A percentile compares a stretch with the other conserved stretches of the same genome.
Conservation (phyloP, 1,140 invertebrate genomes). For the Caenorhabditis remanei region DNA sequence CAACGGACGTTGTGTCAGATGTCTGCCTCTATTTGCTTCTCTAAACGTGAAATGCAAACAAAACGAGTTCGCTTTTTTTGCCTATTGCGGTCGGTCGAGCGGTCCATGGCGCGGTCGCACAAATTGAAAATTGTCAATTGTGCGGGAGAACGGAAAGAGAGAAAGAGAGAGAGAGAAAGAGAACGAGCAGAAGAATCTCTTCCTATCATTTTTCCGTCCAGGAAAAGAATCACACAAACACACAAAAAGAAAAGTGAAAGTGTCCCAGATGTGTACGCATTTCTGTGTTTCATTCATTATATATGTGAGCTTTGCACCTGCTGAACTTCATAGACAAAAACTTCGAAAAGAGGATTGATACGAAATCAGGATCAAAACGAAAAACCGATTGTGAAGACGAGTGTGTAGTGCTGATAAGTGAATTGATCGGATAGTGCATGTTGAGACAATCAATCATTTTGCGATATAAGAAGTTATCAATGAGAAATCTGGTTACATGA, state of each 20-base stretch:
- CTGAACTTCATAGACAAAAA: background rate
- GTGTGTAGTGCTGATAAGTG: too few species aligned
- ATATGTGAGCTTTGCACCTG: background rate
- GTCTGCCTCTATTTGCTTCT: slow-evolving; percentile 25
- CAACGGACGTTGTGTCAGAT: slow-evolving; percentile 42
- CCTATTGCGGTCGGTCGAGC: slow-evolving; percentile 27
- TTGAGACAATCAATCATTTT: too few species aligned
- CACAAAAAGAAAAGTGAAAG: background rate
- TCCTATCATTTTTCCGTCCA: slow-evolving; percentile 23
- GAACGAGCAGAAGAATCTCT: background rate
- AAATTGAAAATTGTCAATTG: slow-evolving; percentile 27
- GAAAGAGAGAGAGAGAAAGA: background rate
- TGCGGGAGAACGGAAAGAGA: background rate
- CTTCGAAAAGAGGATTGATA: background rate
- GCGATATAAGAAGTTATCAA: too few species aligned
- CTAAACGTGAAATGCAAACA: slow-evolving; percentile 52
- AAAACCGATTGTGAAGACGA: too few species aligned
- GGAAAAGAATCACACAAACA: background rate
- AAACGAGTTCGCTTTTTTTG: slow-evolving; percentile 52
- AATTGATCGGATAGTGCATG: too few species aligned
- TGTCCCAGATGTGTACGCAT: background rate
- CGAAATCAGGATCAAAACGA: too few species aligned
- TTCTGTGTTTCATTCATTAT: slow-evolving; percentile 15
- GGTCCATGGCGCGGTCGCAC: background rate
- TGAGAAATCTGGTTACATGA: too few species aligned